These are phyloP conservation scores for Sylvia borin DNA, from an alignment of 2,797 vertebrate genomes.

Conservation along the genomic window DNA sequence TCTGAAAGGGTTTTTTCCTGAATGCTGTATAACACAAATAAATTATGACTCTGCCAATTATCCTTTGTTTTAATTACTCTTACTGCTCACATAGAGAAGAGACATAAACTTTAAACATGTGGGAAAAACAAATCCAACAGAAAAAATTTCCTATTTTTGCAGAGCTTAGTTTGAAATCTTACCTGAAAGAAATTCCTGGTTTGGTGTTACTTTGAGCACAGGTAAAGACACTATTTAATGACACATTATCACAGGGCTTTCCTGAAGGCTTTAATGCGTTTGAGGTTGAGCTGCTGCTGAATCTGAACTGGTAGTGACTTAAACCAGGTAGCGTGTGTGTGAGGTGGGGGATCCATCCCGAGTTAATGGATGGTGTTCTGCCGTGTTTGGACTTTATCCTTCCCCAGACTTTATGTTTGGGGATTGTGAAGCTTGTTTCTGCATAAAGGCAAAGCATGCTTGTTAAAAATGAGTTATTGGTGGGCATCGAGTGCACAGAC, in stretches of 20 bases:
- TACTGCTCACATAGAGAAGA: neutral
- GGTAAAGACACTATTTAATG: neutral
- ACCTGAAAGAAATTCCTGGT: neutral
- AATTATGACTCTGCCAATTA: neutral
- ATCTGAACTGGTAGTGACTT: neutral
- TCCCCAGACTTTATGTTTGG: neutral
- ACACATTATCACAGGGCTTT: fast-evolving
- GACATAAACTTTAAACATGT: neutral
- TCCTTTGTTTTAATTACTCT: neutral
- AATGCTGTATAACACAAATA: neutral
- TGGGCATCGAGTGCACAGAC: neutral
- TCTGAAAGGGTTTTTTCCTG: neutral
- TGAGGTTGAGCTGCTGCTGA: neutral
- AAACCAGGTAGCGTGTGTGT: neutral
- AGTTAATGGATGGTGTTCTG: neutral
- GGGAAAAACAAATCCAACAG: neutral
- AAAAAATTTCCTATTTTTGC: neutral
- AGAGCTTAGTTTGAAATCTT: neutral
- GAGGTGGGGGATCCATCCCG: neutral
- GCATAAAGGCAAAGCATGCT: neutral
- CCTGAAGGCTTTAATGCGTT: neutral
- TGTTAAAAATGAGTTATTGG: conserved; percentile 36
- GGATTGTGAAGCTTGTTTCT: neutral
- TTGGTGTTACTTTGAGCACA: neutral
- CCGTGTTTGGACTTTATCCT: neutral